phyloP scores from a whole-genome alignment of 2,888 invertebrate species.

The Drosophila diplacantha region DNA sequence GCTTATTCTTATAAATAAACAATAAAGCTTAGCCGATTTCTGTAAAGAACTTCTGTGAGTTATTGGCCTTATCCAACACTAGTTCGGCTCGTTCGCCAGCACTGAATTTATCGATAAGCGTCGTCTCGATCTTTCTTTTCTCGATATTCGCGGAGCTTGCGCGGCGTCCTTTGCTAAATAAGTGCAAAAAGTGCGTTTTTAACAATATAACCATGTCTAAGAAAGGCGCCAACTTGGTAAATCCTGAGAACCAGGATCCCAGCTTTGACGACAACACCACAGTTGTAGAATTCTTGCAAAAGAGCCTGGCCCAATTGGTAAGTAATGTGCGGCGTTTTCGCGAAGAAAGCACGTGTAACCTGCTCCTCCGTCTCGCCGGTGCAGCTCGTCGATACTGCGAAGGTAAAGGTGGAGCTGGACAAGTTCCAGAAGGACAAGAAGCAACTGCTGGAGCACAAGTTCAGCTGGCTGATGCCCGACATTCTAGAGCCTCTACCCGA shows the following conservation, averaged over 20 bases:
- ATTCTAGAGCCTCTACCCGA: not conserved
- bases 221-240: not conserved
- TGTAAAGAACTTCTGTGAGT: not conserved
- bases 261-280: not conserved
- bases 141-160: not conserved
- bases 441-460: not conserved
- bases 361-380: not conserved
- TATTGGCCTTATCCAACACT: not conserved
- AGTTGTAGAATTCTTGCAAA: not conserved
- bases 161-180: not conserved
- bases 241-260: too few species aligned
- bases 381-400: not conserved
- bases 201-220: not conserved
- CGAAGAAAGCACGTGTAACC: not conserved
- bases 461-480: not conserved
- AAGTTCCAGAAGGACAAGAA: not conserved
- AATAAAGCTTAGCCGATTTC: not conserved
- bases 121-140: not conserved
- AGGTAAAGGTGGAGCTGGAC: not conserved
- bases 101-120: not conserved
- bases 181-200: not conserved
- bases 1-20: not conserved
- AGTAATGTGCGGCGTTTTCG: not conserved
- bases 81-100: not conserved
- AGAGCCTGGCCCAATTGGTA: not conserved